Evolutionary conservation across 2,888 invertebrate genomes (phyloP).

Genomic region (Charanyca ferruginea): DNA sequence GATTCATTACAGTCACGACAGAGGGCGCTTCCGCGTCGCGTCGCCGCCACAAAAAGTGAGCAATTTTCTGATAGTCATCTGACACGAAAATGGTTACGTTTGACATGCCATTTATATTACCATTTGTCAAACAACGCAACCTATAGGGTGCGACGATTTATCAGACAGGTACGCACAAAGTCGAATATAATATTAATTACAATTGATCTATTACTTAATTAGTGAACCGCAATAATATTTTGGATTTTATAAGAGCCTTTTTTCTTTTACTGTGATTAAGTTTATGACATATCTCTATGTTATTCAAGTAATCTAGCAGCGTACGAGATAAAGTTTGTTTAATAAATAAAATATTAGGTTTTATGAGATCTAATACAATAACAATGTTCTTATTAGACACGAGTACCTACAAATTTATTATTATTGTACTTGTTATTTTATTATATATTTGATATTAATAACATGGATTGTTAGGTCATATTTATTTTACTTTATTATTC

Average conservation of each 20-base stretch:
- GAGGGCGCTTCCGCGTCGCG: constrained; percentile 76
- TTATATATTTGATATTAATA: constrained; percentile 7
- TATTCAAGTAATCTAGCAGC: constrained; percentile 6
- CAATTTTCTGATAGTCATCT: constrained; percentile 89
- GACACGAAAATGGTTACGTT: constrained; percentile 86
- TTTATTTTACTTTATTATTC: neutral
- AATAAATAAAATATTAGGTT: constrained; percentile 25
- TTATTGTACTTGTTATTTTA: constrained; percentile 8
- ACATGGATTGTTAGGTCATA: neutral
- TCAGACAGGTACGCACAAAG: constrained; percentile 38
- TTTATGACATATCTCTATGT: constrained; percentile 6
- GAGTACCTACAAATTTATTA: constrained; percentile 31
- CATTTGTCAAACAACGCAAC: constrained; percentile 82
- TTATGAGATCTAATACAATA: constrained; percentile 16
- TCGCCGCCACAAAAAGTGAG: constrained; percentile 84
- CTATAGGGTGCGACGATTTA: constrained; percentile 56
- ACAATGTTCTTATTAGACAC: constrained; percentile 22
- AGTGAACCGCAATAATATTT: constrained; percentile 12
- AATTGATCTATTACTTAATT: constrained; percentile 37
- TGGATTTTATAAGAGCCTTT: constrained; percentile 3
- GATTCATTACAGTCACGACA: constrained; percentile 79
- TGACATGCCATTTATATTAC: constrained; percentile 88
- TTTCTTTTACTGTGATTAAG: constrained; percentile 17
- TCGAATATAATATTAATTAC: constrained; percentile 31
- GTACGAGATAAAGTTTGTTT: neutral